Evolutionary conservation across 2,797 vertebrate genomes (phyloP), one percentile per base, ranked within the genome.

Genomic region (Moxostoma hubbsi): DNA sequence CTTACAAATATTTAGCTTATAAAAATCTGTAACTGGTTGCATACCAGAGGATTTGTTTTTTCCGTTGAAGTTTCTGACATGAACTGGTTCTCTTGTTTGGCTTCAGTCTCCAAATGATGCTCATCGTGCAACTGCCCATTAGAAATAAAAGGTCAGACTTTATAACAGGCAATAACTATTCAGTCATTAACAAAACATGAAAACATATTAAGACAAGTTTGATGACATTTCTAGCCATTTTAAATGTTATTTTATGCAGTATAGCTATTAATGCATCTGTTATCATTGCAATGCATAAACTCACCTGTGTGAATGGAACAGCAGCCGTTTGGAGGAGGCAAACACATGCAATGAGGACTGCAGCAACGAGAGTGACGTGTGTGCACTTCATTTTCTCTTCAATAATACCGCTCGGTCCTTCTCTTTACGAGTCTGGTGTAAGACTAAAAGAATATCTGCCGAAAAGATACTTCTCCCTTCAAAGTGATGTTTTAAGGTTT

Each of bases 331-430:
- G 84, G 77, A 89, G 63, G 59, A 91, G 72, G 88, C 89, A 92
- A 84, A 90, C 71, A 87, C 93, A 93, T 85, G 89, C 88, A 45
- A 93, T 84, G 88, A 93, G 85, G 88, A 93, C 86, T 85, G 87
- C 89, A 86, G 93, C 90, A 89, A 89, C 89, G 88, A 92, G 89
- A 88, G 89, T 88, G 86, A 93, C 87, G 86, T 87, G 90, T 78
- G 90, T 87, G 73, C 87, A 86, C 89, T 93, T 94, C 94, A 95
- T 95, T 85, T 86, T 92, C 8, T 66, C 8, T 76, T 81, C 9
- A 9, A 53, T 45, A 45, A 18, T 1, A n/a, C 51, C 16, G 8
- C 5, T 1, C n/a, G 5, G 16, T 11, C 24, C 13, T 69, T 45
- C 49, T 53, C 67, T n/a, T 2, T 18, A 67, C 7, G 49, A 8